Percentiles rank a stretch among this genome's conserved stretches.
phyloP scores from a whole-genome alignment of 1,140 invertebrate species.

The Danaus melanippus region DNA sequence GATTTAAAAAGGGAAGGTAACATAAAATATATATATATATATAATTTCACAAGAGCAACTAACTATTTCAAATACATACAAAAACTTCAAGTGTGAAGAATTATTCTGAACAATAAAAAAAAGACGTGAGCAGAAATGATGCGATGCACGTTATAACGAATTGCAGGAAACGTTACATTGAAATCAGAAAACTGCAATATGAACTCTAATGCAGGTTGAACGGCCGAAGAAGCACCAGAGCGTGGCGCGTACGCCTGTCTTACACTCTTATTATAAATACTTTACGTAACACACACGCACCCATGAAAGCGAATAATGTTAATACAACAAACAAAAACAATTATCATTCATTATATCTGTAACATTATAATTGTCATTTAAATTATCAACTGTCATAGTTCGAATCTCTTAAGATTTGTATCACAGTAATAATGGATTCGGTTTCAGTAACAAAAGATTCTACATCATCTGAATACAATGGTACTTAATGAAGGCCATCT shows the following conservation, averaged over 20 bases:
- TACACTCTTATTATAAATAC: conserved; percentile 23
- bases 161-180: conserved; percentile 46
- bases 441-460: conserved; percentile 45
- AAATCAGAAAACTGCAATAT: conserved; percentile 46
- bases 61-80: neutral
- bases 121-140: conserved; percentile 4
- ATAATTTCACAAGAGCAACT: neutral
- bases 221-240: conserved; percentile 51
- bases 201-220: conserved; percentile 57
- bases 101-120: neutral
- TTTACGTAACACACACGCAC: conserved; percentile 8
- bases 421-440: conserved; percentile 39
- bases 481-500: conserved; percentile 38
- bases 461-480: conserved; percentile 12
- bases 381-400: conserved; percentile 9
- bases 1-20: neutral
- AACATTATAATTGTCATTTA: neutral
- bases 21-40: neutral
- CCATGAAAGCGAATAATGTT: conserved; percentile 1
- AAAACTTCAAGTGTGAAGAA: neutral
- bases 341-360: conserved; percentile 7
- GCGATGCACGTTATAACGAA: conserved; percentile 2
- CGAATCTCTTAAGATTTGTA: conserved; percentile 27
- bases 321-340: conserved; percentile 7
- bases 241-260: conserved; percentile 41